phyloP scores from a whole-genome alignment of 1,140 invertebrate genomes.

The Hylaeus volcanicus region DNA sequence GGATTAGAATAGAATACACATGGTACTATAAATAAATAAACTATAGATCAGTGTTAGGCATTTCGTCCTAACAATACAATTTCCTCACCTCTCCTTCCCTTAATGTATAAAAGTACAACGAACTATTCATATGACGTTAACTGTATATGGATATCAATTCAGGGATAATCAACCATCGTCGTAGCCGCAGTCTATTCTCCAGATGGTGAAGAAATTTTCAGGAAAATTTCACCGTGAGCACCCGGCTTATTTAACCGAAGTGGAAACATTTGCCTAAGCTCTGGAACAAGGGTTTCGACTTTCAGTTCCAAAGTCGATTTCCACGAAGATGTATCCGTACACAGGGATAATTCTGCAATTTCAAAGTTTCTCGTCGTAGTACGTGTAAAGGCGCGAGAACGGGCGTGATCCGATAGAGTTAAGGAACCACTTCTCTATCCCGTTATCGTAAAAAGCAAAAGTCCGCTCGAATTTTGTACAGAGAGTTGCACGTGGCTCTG shows the following conservation, averaged over 20 bases:
- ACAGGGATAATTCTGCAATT: conserved; percentile 46
- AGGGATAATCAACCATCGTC: background rate
- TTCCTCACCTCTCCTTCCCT: no score
- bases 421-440: conserved; percentile 33
- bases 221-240: conserved; percentile 13
- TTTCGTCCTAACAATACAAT: no score
- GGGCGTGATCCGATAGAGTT: conserved; percentile 41
- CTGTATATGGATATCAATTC: background rate
- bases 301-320: conserved; percentile 57
- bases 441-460: conserved; percentile 52
- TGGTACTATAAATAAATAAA: no score
- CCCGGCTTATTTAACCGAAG: conserved; percentile 30
- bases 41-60: no score
- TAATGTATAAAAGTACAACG: no score
- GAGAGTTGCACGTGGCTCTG: background rate
- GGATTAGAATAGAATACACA: no score
- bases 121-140: background rate
- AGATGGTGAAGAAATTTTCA: background rate
- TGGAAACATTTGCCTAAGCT: conserved; percentile 29
- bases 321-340: conserved; percentile 37
- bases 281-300: conserved; percentile 34
- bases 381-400: conserved; percentile 49
- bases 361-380: conserved; percentile 48
- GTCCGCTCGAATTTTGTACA: conserved; percentile 23
- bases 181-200: background rate